Conservation (phyloP, 2,113 vertebrate species). For the Craseonycteris thonglongyai region DNA sequence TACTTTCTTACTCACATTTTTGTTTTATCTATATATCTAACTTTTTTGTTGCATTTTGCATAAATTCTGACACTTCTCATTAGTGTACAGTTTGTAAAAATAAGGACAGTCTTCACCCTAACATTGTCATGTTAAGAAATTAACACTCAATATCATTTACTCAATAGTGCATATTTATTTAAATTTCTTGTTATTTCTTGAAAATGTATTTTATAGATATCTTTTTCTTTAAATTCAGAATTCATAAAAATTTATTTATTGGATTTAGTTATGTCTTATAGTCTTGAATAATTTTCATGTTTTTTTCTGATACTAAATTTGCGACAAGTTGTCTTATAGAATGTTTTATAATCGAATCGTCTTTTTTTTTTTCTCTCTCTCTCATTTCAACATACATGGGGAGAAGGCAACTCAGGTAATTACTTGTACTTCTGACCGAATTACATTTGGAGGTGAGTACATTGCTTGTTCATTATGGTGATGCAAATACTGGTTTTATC, state of each 20-base stretch:
- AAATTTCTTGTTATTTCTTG: not conserved
- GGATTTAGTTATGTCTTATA: not conserved
- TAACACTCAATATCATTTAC: not conserved
- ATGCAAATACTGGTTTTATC: not conserved
- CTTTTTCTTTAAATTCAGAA: not conserved
- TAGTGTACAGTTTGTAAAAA: not conserved
- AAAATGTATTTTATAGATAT: not conserved
- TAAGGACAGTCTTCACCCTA: not conserved
- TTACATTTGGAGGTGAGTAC: not conserved
- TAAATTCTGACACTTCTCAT: not conserved
- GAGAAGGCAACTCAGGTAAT: not conserved
- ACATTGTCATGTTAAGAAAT: not conserved
- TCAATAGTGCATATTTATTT: not conserved
- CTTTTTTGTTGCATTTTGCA: not conserved
- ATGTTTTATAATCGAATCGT: not conserved
- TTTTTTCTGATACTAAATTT: not conserved
- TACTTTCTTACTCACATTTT: not conserved
- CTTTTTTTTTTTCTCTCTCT: not conserved
- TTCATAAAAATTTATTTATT: not conserved
- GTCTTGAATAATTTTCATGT: not conserved
- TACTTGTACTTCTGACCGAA: not conserved
- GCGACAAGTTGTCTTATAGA: not conserved
- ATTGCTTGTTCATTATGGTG: not conserved
- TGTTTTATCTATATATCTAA: not conserved
- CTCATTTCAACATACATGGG: not conserved